Percentiles rank a stretch among this genome's conserved stretches.
phyloP scores from a whole-genome alignment of 2,888 invertebrate species.

The Tupiocoris notatus region DNA sequence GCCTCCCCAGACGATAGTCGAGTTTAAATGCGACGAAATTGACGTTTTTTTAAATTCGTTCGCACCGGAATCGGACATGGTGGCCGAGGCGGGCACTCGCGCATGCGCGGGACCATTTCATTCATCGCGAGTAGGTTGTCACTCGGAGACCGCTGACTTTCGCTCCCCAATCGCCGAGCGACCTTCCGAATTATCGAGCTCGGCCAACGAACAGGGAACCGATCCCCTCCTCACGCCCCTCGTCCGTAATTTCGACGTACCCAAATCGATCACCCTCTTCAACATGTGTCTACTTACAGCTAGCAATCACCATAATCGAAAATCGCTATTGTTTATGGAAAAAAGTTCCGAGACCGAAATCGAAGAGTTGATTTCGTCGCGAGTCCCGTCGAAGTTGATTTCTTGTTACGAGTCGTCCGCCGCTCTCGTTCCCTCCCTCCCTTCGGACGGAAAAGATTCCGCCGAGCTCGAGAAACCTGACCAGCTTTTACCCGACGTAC shows the following conservation, averaged over 20 bases:
- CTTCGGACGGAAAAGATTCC: not conserved
- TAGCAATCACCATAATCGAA: not conserved
- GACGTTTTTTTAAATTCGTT: constrained; percentile 1
- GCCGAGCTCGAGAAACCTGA: not conserved
- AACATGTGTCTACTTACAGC: not conserved
- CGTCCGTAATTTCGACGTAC: not conserved
- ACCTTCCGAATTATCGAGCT: too few relatives aligned
- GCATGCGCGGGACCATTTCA: not conserved
- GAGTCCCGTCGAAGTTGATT: not conserved
- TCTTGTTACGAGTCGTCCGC: not conserved
- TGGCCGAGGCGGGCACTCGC: not conserved
- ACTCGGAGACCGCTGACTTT: not conserved
- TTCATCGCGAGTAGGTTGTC: too few relatives aligned
- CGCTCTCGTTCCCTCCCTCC: not conserved
- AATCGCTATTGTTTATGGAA: not conserved
- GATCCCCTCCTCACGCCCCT: not conserved
- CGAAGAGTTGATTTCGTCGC: not conserved
- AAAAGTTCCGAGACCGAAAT: not conserved
- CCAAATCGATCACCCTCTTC: not conserved
- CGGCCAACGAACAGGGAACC: not conserved
- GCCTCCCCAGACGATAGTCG: not conserved
- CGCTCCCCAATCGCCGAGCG: not conserved
- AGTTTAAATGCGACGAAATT: constrained; percentile 1
- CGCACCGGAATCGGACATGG: not conserved
- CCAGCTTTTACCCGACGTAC: not conserved